Percentiles rank a stretch among this genome's conserved stretches.
Conservation (phyloP, 2,888 invertebrate species). For the Clitarchus hookeri region DNA sequence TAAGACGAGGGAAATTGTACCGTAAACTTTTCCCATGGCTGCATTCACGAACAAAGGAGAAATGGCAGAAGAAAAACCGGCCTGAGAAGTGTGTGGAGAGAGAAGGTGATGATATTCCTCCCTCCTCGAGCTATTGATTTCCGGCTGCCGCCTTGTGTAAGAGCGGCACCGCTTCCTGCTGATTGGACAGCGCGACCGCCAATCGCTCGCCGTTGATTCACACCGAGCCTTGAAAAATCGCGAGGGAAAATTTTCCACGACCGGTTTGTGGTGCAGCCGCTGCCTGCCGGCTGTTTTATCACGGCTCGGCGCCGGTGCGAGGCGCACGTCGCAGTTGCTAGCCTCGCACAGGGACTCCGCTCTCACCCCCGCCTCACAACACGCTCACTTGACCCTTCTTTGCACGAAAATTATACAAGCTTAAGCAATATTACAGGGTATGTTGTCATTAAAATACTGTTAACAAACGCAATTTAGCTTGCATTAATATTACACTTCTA, state of each 20-base stretch:
- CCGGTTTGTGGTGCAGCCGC: background rate
- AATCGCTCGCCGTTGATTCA: conserved; percentile 22
- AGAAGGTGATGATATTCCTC: background rate
- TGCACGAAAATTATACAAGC: too few relatives aligned
- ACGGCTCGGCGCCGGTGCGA: background rate
- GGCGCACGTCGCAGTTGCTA: background rate
- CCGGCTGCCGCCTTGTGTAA: conserved; percentile 22
- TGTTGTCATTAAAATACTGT: too few relatives aligned
- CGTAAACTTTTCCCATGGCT: too few relatives aligned
- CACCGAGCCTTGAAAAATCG: conserved; percentile 36
- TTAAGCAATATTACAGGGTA: too few relatives aligned
- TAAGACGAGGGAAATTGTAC: too few relatives aligned
- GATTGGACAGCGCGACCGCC: conserved; percentile 32
- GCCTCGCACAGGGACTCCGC: background rate
- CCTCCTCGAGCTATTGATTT: conserved; percentile 30
- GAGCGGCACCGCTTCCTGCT: background rate
- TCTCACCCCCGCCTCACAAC: background rate
- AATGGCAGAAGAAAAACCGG: background rate
- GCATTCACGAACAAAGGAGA: background rate
- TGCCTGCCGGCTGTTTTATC: background rate
- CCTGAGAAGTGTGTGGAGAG: background rate
- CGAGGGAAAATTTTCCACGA: conserved; percentile 40
- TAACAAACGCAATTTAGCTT: too few relatives aligned
- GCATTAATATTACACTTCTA: too few relatives aligned
- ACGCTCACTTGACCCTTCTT: background rate